Percentiles rank a stretch among this genome's conserved stretches.
Conservation (phyloP, 2,888 invertebrate genomes). For the Acronicta aceris region DNA sequence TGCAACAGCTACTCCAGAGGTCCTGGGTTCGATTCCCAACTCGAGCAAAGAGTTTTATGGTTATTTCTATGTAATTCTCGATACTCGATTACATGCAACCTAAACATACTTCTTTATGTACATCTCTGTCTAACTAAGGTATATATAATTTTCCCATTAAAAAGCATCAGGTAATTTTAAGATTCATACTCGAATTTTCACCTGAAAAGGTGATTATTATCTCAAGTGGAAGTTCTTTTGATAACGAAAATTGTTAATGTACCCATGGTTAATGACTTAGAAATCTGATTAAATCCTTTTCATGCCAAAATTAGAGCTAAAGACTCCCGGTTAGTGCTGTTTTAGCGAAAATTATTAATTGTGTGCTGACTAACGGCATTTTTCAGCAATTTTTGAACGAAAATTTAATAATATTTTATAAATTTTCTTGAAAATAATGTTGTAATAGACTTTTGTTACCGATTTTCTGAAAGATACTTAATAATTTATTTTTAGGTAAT, state of each 20-base stretch:
- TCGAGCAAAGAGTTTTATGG: no score
- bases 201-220: slow-evolving; percentile 26
- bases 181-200: slow-evolving; percentile 8
- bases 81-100: no score
- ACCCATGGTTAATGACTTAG: slow-evolving; percentile 45
- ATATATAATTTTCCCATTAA: no score
- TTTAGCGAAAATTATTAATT: slow-evolving; percentile 21
- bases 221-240: slow-evolving; percentile 22
- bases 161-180: not conserved
- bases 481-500: not conserved
- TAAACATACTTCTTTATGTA: no score
- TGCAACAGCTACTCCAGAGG: no score
- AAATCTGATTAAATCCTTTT: slow-evolving; percentile 40
- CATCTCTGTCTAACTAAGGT: no score
- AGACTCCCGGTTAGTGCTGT: slow-evolving; percentile 16
- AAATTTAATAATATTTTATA: slow-evolving; percentile 9
- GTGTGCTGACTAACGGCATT: slow-evolving; percentile 11
- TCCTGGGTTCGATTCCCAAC: no score
- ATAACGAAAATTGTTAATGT: slow-evolving; percentile 21
- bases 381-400: slow-evolving; percentile 4
- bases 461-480: not conserved
- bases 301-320: slow-evolving; percentile 3
- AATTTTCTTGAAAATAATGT: not conserved
- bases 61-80: no score
- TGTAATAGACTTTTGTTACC: not conserved